Conservation (phyloP, 2,888 invertebrate species). For the Cacoxenus indagator region DNA sequence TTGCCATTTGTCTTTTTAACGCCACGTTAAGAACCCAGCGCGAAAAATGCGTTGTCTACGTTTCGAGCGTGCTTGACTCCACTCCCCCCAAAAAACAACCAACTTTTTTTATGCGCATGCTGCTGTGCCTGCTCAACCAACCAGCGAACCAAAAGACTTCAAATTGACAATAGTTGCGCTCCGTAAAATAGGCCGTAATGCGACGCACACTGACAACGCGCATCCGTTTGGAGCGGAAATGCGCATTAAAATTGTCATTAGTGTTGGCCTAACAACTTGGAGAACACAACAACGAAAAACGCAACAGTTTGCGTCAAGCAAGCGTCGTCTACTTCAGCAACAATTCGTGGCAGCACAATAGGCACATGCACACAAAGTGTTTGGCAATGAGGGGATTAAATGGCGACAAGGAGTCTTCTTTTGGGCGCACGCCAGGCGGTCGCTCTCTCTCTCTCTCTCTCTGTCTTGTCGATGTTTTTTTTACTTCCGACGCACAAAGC, state of each 20-base stretch:
- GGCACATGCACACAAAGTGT: conserved; percentile 1
- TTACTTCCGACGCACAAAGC: conserved; percentile 9
- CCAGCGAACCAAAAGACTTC: background rate
- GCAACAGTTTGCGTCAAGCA: conserved; percentile 19
- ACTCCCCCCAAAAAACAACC: background rate
- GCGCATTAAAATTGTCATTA: conserved; percentile 57
- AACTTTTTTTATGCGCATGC: background rate
- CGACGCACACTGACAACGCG: background rate
- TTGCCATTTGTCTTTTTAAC: conserved; percentile 57
- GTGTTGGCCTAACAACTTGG: conserved; percentile 30
- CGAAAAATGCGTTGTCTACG: conserved; percentile 30
- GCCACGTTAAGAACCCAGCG: conserved; percentile 40
- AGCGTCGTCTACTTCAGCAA: background rate
- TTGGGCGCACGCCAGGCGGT: background rate
- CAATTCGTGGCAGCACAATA: conserved; percentile 8
- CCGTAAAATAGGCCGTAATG: background rate
- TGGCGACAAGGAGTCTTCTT: background rate
- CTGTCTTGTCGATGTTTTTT: background rate
- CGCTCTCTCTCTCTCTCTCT: background rate
- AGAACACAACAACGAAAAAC: conserved; percentile 8
- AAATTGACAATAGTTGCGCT: background rate
- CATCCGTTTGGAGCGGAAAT: conserved; percentile 47
- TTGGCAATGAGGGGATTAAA: background rate
- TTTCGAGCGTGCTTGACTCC: background rate
- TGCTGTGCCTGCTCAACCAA: background rate